phyloP scores from a whole-genome alignment of 2,888 invertebrate species.

The Steinernema hermaphroditum region DNA sequence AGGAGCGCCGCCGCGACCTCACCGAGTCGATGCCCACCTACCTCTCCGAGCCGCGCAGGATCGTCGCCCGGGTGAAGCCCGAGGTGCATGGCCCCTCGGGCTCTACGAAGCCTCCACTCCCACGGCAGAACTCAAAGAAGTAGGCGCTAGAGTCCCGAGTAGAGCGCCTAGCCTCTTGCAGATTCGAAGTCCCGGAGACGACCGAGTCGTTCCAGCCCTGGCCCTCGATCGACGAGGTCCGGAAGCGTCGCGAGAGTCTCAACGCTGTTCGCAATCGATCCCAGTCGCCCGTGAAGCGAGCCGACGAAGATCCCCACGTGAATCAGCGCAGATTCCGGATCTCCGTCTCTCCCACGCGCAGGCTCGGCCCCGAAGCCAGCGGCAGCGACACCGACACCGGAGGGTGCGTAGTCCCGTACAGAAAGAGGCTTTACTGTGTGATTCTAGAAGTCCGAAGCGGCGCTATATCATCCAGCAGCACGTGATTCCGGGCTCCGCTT shows the following conservation, averaged over 20 bases:
- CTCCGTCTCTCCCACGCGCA: slow-evolving; percentile 62
- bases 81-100: not conserved
- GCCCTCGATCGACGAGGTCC: slow-evolving; percentile 63
- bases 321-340: slow-evolving; percentile 57
- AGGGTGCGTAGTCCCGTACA: too few relatives aligned
- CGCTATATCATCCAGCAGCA: slow-evolving; percentile 34
- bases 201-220: slow-evolving; percentile 61
- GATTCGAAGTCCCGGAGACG: slow-evolving; percentile 40
- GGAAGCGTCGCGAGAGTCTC: slow-evolving; percentile 37
- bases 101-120: not conserved
- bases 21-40: not conserved
- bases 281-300: slow-evolving; percentile 32
- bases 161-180: slow-evolving; percentile 19
- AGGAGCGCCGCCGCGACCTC: not conserved
- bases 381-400: slow-evolving; percentile 11
- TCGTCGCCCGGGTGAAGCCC: not conserved
- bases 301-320: slow-evolving; percentile 27
- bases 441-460: not conserved
- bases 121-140: not conserved
- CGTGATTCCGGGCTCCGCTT: slow-evolving; percentile 48
- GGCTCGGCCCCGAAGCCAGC: slow-evolving; percentile 36
- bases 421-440: too few relatives aligned
- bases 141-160: not conserved
- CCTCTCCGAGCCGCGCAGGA: not conserved
- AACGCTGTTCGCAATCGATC: not conserved